Evolutionary conservation across 1,140 invertebrate species (phyloP), one percentile per base, ranked within the genome.

Genomic region (Drosophila persimilis): DNA sequence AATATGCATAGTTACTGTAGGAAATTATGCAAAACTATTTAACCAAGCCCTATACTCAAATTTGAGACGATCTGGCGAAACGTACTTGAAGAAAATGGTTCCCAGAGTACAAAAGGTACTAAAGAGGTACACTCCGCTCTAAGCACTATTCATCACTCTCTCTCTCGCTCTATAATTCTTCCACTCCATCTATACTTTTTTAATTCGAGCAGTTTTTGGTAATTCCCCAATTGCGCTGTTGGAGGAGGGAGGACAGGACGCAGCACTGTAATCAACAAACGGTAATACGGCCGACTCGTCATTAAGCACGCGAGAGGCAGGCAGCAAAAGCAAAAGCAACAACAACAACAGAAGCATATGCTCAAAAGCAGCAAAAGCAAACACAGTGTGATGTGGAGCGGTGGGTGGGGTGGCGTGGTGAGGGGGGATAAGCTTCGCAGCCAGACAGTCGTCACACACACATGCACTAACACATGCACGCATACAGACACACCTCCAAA

Each of bases 141-240:
- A 9, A 26, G 24, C 24, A 26, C 24, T 0, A 26, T 26, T 5
- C 5, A 3, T 24, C 5, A 6, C 24, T 26, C 29, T 31, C 31
- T 31, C 31, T 9, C 35, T 35, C 1, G 11, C 35, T 39, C 35
- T 9, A 9, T 9, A 31, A 31, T 31, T 31, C 31, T 31, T 3
- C 31, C 31, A 31, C 8, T 11, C 35, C 11, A 1, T 39, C 11
- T 35, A 39, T 78, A 78, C 69, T 73, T 80, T 62, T 76, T 78
- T 85, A 84, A 84, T 80, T 84, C 78, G 76, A 84, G 76, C 76
- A 85, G 77, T 86, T 86, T 74, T 86, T 71, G 81, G 81, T 85
- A 80, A 85, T 85, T 85, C 80, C 64, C 76, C 85, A 80, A 86
- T 85, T 86, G 73, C 20, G 73, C 20, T n/a, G 29, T 53, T 15